phyloP scores from a whole-genome alignment of 2,888 invertebrate genomes.

The Dasysyrphus tricinctus region DNA sequence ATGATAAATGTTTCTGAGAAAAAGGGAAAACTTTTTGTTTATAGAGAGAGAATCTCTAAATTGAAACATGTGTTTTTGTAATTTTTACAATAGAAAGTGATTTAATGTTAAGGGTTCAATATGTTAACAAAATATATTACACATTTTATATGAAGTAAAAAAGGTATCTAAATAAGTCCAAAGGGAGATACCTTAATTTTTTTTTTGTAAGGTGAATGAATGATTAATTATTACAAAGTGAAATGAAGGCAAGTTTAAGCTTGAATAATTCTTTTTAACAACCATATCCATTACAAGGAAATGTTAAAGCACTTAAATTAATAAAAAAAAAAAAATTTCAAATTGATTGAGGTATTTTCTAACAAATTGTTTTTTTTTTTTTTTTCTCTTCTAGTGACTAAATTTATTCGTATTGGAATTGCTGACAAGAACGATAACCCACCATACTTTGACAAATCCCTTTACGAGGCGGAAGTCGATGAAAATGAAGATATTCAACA shows the following conservation, averaged over 20 bases:
- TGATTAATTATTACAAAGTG: not conserved
- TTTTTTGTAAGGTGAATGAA: not conserved
- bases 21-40: not conserved
- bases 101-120: not conserved
- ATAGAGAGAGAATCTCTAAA: not conserved
- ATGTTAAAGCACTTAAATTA: not conserved
- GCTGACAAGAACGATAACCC: constrained; percentile 99
- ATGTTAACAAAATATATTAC: not conserved
- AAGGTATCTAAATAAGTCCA: not conserved
- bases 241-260: not conserved
- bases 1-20: not conserved
- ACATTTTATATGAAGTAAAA: not conserved
- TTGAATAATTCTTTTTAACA: not conserved
- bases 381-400: constrained; percentile 93
- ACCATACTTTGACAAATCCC: constrained; percentile 98
- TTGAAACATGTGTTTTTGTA: constrained; percentile 2
- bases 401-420: constrained; percentile 98
- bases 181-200: no score
- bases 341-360: not conserved
- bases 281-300: not conserved
- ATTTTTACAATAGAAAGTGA: not conserved
- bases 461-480: constrained; percentile 98
- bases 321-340: not conserved
- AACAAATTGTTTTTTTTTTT: not conserved
- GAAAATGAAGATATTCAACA: constrained; percentile 99